phyloP scores from a whole-genome alignment of 2,113 vertebrate genomes.

The Otus sunia region DNA sequence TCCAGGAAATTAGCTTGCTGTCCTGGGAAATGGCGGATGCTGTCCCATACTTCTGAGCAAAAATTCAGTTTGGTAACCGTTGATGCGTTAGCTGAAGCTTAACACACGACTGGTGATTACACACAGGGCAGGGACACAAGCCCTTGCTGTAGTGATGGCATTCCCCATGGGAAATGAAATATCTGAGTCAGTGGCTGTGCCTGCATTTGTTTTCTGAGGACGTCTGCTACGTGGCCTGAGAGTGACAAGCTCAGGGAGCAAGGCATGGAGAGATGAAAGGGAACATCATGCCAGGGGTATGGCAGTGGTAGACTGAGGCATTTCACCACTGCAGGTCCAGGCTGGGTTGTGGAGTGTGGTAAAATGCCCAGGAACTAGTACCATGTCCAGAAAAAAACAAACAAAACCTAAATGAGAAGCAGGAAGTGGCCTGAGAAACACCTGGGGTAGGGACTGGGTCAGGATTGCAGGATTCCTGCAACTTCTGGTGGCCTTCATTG shows the following conservation, averaged over 20 bases:
- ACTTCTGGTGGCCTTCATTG: neutral
- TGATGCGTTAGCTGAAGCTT: neutral
- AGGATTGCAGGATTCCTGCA: neutral
- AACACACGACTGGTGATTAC: neutral
- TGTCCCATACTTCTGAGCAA: neutral
- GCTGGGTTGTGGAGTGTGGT: neutral
- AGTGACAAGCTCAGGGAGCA: neutral
- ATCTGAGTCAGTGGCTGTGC: neutral
- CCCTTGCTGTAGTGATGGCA: neutral
- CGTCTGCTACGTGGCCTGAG: neutral
- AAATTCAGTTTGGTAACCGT: neutral
- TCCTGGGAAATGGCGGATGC: neutral
- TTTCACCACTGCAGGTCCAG: neutral
- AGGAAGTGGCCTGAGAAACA: neutral
- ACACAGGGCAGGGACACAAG: neutral
- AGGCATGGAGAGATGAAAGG: neutral
- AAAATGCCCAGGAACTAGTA: neutral
- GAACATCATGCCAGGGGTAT: fast-evolving
- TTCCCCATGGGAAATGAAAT: neutral
- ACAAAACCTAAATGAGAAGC: neutral
- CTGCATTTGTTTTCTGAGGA: neutral
- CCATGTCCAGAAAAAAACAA: neutral
- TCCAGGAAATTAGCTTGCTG: neutral
- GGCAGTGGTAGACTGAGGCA: fast-evolving
- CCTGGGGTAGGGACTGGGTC: neutral